Evolutionary conservation across 2,113 vertebrate species (phyloP).

Genomic region (Sturnira hondurensis): DNA sequence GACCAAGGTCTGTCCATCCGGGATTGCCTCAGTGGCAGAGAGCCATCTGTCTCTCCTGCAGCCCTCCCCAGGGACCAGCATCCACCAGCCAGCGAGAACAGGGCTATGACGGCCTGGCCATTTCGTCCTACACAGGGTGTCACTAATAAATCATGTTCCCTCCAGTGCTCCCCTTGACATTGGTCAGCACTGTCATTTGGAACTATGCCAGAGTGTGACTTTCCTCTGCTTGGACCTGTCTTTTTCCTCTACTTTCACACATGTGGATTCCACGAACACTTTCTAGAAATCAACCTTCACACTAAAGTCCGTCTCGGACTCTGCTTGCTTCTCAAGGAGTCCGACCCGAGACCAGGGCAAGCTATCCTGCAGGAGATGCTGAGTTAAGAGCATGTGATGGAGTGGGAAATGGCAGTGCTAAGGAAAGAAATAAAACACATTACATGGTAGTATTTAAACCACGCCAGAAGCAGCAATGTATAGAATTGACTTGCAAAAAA

Average conservation of each 20-base stretch:
- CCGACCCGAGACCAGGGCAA: neutral
- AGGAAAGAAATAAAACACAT: neutral
- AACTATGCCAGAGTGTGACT: neutral
- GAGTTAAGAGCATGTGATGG: neutral
- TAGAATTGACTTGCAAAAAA: neutral
- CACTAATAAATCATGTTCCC: fast-evolving
- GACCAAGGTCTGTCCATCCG: neutral
- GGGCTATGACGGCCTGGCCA: neutral
- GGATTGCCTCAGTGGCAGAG: neutral
- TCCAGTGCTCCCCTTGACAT: neutral
- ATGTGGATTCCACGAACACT: neutral
- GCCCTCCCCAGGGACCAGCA: neutral
- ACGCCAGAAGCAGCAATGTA: neutral
- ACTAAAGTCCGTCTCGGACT: neutral
- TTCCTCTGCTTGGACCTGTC: neutral
- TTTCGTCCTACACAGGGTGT: fast-evolving
- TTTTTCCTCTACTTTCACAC: neutral
- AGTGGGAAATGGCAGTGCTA: neutral
- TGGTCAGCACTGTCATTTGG: neutral
- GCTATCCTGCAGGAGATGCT: neutral
- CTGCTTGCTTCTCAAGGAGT: neutral
- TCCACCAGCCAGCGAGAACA: neutral
- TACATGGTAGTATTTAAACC: neutral
- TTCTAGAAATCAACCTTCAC: neutral
- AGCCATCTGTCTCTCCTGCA: neutral